A percentile compares a stretch with the other conserved stretches of the same genome.
These are phyloP conservation scores for Erinaceus europaeus DNA, from an alignment of 2,113 vertebrate genomes.

Conservation along the genomic window DNA sequence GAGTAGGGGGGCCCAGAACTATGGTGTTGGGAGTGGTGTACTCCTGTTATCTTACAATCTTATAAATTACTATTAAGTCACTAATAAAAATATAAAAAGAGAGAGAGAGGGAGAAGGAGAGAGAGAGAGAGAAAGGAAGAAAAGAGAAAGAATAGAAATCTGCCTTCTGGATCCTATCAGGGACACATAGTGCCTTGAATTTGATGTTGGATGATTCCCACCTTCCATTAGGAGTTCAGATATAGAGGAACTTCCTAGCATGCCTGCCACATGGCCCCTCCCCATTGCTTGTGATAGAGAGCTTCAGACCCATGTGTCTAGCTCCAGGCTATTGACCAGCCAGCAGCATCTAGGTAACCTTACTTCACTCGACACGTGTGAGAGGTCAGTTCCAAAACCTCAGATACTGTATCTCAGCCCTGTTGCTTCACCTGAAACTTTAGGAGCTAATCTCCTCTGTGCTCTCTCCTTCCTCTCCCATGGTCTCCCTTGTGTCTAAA, in stretches of 20 bases:
- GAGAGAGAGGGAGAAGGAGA: no score
- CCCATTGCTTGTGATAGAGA: fast-evolving
- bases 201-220: not conserved
- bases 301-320: not conserved
- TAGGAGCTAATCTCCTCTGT: not conserved
- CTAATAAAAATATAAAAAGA: no score
- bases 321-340: not conserved
- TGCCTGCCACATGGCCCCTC: not conserved
- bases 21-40: no score
- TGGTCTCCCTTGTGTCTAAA: no score
- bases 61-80: no score
- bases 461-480: not conserved
- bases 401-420: not conserved
- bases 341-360: fast-evolving
- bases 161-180: not conserved
- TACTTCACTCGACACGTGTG: not conserved
- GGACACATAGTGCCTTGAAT: not conserved
- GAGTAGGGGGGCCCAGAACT: no score
- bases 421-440: not conserved
- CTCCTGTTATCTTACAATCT: no score
- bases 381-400: not conserved
- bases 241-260: not conserved
- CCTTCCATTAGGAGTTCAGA: not conserved
- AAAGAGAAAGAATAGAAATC: no score
- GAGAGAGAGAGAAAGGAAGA: no score